A percentile compares a stretch with the other conserved stretches of the same genome.
Evolutionary conservation across 2,113 vertebrate species (phyloP).

Genomic region (Apodemus speciosus): DNA sequence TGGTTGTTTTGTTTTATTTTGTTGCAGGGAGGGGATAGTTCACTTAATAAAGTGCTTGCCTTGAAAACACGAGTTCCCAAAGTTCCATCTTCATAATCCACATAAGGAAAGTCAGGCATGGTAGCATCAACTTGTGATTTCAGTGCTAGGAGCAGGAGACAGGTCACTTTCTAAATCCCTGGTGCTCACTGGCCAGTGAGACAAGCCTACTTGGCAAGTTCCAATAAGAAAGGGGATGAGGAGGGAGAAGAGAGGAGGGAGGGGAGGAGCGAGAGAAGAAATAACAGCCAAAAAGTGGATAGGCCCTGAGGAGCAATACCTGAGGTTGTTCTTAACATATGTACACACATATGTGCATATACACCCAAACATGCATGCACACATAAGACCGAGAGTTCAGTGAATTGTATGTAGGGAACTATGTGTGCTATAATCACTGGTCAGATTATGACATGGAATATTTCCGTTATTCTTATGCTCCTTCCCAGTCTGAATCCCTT

Average conservation of each 20-base stretch:
- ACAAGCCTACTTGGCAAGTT: not conserved
- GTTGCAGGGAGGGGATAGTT: not conserved
- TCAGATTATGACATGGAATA: not conserved
- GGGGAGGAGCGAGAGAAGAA: not conserved
- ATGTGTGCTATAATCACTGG: not conserved
- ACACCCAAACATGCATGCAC: not conserved
- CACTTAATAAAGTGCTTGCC: not conserved
- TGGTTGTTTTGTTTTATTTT: too few relatives aligned
- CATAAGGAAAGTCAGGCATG: not conserved
- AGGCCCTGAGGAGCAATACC: not conserved
- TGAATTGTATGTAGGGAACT: not conserved
- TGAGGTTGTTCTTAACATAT: not conserved
- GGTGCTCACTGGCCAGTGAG: not conserved
- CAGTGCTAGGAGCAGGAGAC: not conserved
- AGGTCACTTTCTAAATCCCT: not conserved
- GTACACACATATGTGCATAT: too few relatives aligned
- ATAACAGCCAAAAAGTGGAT: not conserved
- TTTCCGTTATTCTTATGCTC: not conserved
- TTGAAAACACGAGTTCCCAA: not conserved
- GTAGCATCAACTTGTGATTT: not conserved
- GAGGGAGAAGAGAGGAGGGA: accelerated
- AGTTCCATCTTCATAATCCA: not conserved
- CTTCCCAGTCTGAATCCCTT: not conserved
- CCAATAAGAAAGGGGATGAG: too few relatives aligned
- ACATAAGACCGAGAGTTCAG: not conserved